phyloP scores from a whole-genome alignment of 2,797 vertebrate species.

The Cynopterus sphinx region DNA sequence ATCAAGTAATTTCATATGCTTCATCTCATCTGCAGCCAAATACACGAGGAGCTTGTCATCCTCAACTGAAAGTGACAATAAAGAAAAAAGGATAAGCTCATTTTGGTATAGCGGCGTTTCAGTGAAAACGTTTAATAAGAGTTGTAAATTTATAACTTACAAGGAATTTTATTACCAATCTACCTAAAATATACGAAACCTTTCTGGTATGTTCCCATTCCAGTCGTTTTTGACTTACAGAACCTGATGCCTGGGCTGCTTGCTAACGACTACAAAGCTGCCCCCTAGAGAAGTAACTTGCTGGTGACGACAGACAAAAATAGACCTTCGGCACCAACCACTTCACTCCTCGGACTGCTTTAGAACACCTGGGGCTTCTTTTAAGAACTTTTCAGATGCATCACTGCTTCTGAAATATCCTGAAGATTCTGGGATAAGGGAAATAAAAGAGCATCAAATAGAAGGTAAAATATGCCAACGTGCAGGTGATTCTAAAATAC shows the following conservation, averaged over 20 bases:
- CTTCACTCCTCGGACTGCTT: not conserved
- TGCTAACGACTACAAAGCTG: not conserved
- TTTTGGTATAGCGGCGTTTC: not conserved
- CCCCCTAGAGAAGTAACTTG: not conserved
- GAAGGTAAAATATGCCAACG: not conserved
- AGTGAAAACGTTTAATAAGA: not conserved
- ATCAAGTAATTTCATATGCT: not conserved
- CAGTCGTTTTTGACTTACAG: not conserved
- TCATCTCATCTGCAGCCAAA: not conserved
- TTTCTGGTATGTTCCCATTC: not conserved
- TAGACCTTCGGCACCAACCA: not conserved
- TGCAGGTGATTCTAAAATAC: not conserved
- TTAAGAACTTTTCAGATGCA: not conserved
- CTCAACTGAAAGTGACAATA: not conserved
- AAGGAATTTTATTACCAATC: not conserved
- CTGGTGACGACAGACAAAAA: not conserved
- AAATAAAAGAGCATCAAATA: not conserved
- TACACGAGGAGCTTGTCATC: no score
- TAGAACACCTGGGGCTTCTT: not conserved
- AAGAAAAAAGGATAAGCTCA: not conserved
- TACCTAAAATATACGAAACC: not conserved
- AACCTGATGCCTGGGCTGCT: not conserved
- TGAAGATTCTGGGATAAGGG: not conserved
- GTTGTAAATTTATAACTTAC: not conserved
- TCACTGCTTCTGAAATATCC: not conserved